Percentiles rank a stretch among this genome's conserved stretches.
phyloP scores from a whole-genome alignment of 2,888 invertebrate species.

The Spatulosminthurus flaviceps region DNA sequence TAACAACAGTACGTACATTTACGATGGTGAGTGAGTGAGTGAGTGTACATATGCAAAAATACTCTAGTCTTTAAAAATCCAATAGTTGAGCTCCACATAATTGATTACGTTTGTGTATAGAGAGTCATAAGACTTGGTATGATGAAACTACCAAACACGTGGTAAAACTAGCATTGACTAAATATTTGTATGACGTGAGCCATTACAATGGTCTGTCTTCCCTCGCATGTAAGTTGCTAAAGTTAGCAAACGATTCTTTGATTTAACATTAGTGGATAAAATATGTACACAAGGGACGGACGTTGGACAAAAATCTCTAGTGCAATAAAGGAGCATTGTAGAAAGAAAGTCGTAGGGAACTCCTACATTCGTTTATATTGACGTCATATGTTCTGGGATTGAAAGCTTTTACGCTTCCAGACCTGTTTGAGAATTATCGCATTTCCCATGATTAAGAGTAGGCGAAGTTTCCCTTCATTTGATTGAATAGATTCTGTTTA shows the following conservation, averaged over 20 bases:
- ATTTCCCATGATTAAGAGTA: not conserved
- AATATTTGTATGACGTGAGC: conserved; percentile 18
- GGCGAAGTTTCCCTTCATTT: not conserved
- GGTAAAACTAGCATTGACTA: not conserved
- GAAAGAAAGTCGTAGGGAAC: not conserved
- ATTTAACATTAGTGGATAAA: not conserved
- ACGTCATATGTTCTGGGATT: not conserved
- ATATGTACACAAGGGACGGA: not conserved
- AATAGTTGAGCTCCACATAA: too few species aligned
- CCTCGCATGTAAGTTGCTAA: too few species aligned
- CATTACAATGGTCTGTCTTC: not conserved
- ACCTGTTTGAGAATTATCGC: not conserved
- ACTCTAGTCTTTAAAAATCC: too few species aligned
- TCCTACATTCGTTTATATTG: not conserved
- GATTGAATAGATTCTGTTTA: not conserved
- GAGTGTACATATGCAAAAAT: too few species aligned
- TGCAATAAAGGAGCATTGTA: conserved; percentile 4
- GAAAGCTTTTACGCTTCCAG: not conserved
- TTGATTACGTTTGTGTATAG: too few species aligned
- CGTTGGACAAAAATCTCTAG: not conserved
- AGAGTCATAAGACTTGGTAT: too few species aligned
- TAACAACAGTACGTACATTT: too few species aligned
- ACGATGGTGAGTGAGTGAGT: too few species aligned
- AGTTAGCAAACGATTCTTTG: not conserved
- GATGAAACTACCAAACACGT: not conserved